Conservation (phyloP, 23 tunicate species). For the Halocynthia aurantium region DNA sequence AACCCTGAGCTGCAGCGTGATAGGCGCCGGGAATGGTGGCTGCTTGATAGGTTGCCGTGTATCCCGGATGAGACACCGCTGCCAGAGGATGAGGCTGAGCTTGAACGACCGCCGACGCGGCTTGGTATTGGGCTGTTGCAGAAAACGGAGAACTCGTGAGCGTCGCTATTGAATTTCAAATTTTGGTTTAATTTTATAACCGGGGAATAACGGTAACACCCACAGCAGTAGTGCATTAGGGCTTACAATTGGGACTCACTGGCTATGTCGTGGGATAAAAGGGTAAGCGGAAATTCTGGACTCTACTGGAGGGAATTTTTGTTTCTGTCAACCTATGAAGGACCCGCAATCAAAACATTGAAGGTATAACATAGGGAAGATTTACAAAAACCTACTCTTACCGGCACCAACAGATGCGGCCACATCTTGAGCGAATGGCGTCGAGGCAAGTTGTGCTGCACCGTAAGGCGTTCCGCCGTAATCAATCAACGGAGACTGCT, state of each 20-base stretch:
- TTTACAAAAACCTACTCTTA: slow-evolving; percentile 6
- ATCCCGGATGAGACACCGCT: slow-evolving; percentile 27
- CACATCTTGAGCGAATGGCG: slow-evolving; percentile 50
- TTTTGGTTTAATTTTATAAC: too few relatives aligned
- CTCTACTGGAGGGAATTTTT: too few relatives aligned
- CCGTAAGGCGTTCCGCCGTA: slow-evolving; percentile 46
- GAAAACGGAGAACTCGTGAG: too few relatives aligned
- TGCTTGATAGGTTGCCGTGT: slow-evolving; percentile 39
- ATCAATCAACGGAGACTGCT: slow-evolving; percentile 43
- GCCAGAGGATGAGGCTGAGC: slow-evolving; percentile 36
- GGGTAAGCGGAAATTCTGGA: too few relatives aligned
- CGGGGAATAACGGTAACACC: background rate
- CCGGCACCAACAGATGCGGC: slow-evolving; percentile 86
- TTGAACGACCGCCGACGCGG: slow-evolving; percentile 35
- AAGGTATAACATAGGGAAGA: background rate
- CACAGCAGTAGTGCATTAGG: background rate
- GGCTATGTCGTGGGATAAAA: background rate
- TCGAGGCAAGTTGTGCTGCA: slow-evolving; percentile 43
- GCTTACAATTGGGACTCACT: background rate
- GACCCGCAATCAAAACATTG: too few relatives aligned
- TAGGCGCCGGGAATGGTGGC: slow-evolving; percentile 31
- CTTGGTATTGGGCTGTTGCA: slow-evolving; percentile 19
- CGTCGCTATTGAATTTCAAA: too few relatives aligned
- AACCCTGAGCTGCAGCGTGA: slow-evolving; percentile 28
- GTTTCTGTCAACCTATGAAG: too few relatives aligned